Base-by-base conservation (phyloP, 1,140 invertebrate genomes). In the Ostrea denselamellosa region DNA sequence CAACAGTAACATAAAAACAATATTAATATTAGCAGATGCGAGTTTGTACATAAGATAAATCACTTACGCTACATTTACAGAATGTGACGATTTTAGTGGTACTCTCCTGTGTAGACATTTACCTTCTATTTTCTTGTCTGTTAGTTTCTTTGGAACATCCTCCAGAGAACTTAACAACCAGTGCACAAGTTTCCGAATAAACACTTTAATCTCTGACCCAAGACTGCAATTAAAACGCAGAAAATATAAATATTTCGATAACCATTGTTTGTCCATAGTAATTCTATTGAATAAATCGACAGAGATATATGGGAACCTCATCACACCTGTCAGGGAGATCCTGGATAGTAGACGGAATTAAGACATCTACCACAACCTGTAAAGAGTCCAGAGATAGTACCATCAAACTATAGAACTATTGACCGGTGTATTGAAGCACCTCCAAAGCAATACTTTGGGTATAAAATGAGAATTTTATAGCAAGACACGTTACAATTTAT, bases 331-430 rank as follows among this genome's bases (percentile, higher is more conserved):
- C 92, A 51, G 94, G 94, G 7, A 94, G 56, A 71, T 95, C 94
- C 91, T 96, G 95, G 8, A 96, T 94, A 17, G 95, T 93, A 81
- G 95, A 94, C 0, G 96, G 95, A 85, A 96, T 93, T 28, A 96
- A 90, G 8, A 96, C 95, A 86, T 95, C 95, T 28, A 94, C 93
- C 17, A 96, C 81, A 0, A 93, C 93, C 93, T 94, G 88, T 0
- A 90, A 91, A 58, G 56, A 62, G 34, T 44, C 5, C 2, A 44
- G n/a, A 1, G 34, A 44, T 1, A 44, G 34, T 44, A 2, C 34
- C 34, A 44, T 44, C 34, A 44, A 5, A 44, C 34, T 44, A 2
- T 2, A 1, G 5, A 44, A 44, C 34, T 5, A 44, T 44, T 44
- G 1, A 44, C 5, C 34, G 5, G 34, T 44, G 5, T 44, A 5